These are phyloP conservation scores for Coenobita brevimanus DNA, from an alignment of 1,140 invertebrate species.

Conservation along the genomic window DNA sequence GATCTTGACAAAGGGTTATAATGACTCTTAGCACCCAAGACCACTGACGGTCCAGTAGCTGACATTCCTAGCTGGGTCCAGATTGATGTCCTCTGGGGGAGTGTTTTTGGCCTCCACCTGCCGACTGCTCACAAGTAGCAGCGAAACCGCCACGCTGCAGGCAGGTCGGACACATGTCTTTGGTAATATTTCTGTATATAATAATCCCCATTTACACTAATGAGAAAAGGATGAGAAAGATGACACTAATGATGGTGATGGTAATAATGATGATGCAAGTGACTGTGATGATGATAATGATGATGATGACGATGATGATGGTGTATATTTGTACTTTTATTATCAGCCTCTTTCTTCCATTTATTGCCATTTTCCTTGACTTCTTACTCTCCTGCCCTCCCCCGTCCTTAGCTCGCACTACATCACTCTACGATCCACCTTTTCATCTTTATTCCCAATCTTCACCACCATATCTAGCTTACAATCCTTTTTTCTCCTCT, in stretches of 20 bases:
- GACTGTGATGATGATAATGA: not conserved
- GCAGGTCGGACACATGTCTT: too few species aligned
- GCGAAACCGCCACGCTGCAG: too few species aligned
- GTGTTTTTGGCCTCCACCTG: too few species aligned
- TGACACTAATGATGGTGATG: not conserved
- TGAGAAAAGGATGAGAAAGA: not conserved
- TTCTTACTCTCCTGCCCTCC: not conserved
- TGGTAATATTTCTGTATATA: not conserved
- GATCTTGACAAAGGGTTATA: too few species aligned
- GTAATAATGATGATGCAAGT: too few species aligned
- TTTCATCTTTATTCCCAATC: not conserved
- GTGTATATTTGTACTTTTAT: not conserved
- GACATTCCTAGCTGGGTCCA: too few species aligned
- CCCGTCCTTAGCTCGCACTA: not conserved
- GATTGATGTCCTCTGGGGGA: too few species aligned
- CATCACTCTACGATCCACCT: not conserved
- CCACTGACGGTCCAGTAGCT: too few species aligned
- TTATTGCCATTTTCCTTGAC: not conserved
- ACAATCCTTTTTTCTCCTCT: not conserved
- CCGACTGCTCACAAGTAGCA: too few species aligned
- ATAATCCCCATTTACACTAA: not conserved
- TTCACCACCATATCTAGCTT: too few species aligned
- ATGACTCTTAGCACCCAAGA: too few species aligned
- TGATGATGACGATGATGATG: not conserved
- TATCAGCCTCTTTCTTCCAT: not conserved